These are phyloP conservation scores for Anagyrus pseudococci DNA, from an alignment of 2,888 invertebrate species.

Conservation along the genomic window DNA sequence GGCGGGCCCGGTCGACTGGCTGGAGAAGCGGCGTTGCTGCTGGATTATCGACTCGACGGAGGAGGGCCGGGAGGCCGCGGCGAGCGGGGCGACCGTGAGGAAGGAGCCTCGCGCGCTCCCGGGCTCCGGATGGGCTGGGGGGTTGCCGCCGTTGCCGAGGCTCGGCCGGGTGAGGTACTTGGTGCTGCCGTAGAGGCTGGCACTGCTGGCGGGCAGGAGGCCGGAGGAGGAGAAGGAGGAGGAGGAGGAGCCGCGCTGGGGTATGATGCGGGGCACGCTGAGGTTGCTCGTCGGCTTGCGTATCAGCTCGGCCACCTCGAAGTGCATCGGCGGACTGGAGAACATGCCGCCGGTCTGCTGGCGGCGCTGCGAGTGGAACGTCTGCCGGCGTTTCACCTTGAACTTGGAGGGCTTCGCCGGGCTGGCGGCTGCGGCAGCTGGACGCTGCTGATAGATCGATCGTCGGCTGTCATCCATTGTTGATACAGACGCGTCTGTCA, in stretches of 20 bases:
- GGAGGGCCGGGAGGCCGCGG: constrained; percentile 37
- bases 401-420: constrained; percentile 50
- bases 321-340: constrained; percentile 50
- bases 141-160: constrained; percentile 34
- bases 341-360: constrained; percentile 33
- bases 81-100: constrained; percentile 41
- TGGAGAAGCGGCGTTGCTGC: constrained; percentile 41
- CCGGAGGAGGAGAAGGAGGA: not conserved
- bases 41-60: constrained; percentile 46
- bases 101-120: constrained; percentile 47
- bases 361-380: constrained; percentile 57
- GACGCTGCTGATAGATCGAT: constrained; percentile 44
- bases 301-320: constrained; percentile 55
- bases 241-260: constrained; percentile 39
- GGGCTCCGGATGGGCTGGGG: no score
- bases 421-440: constrained; percentile 20
- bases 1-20: not conserved
- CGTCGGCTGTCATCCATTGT: constrained; percentile 49
- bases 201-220: no score
- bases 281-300: constrained; percentile 54
- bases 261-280: constrained; percentile 56
- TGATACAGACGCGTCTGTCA: constrained; percentile 49
- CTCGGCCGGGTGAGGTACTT: constrained; percentile 14
- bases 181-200: constrained; percentile 17
- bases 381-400: constrained; percentile 57